Evolutionary conservation across 2,888 invertebrate genomes (phyloP).

Genomic region (Drosophila emarginata): DNA sequence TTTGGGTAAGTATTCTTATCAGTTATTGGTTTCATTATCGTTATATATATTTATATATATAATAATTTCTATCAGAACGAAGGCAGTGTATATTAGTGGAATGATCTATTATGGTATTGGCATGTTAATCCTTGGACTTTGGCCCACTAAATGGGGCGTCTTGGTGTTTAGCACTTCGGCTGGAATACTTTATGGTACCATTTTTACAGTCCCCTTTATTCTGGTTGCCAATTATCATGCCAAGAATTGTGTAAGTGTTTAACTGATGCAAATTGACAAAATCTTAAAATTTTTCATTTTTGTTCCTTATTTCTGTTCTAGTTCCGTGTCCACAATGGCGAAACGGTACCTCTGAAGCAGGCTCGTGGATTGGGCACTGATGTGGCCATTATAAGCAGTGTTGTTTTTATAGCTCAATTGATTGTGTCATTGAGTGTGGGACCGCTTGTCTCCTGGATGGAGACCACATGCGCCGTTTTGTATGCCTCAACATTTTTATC

Average conservation of each 20-base stretch:
- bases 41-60: not conserved
- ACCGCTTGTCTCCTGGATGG: conserved; percentile 77
- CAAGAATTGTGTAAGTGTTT: conserved; percentile 82
- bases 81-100: conserved; percentile 80
- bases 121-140: conserved; percentile 81
- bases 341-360: conserved; percentile 80
- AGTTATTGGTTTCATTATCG: too few relatives aligned
- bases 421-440: conserved; percentile 81
- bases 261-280: not conserved
- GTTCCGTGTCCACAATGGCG: conserved; percentile 80
- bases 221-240: conserved; percentile 82
- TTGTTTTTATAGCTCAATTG: conserved; percentile 82
- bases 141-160: conserved; percentile 82
- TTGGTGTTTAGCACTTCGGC: conserved; percentile 81
- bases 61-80: conserved; percentile 58
- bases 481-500: conserved; percentile 81
- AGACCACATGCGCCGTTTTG: conserved; percentile 80
- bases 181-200: conserved; percentile 82
- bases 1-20: conserved; percentile 82
- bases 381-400: conserved; percentile 82
- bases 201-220: conserved; percentile 83
- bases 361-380: conserved; percentile 82
- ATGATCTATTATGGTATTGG: conserved; percentile 81
- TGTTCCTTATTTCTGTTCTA: conserved; percentile 48
- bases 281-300: not conserved